Conservation (phyloP, 2,797 vertebrate species). For the Scolopax bukidnonensis region DNA sequence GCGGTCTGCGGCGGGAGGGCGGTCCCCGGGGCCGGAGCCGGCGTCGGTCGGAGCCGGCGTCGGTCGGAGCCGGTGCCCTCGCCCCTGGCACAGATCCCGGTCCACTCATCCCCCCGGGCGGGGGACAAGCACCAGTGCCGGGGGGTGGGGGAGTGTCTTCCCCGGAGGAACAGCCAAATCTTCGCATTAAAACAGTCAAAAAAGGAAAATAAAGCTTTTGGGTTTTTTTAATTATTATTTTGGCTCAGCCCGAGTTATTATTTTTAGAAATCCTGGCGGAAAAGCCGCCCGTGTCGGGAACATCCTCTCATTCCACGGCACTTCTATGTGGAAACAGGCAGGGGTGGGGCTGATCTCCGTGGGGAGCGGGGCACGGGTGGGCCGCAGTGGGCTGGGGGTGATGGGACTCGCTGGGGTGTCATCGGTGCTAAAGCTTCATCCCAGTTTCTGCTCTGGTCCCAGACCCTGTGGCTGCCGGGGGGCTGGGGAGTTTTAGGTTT, state of each 20-base stretch:
- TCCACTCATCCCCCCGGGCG: not conserved
- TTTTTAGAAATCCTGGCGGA: constrained; percentile 27
- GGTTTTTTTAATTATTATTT: not conserved
- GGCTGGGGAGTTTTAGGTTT: not conserved
- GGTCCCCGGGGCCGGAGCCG: too few relatives aligned
- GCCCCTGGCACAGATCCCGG: not conserved
- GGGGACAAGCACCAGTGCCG: not conserved
- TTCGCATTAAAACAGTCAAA: not conserved
- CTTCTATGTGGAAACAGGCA: not conserved
- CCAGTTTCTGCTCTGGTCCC: not conserved
- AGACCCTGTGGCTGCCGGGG: not conserved
- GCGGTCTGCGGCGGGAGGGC: not conserved
- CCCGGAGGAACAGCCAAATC: not conserved
- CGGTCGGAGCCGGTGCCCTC: too few relatives aligned
- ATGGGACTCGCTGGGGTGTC: accelerated
- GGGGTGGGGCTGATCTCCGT: not conserved
- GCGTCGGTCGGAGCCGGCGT: too few relatives aligned
- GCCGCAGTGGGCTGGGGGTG: too few relatives aligned
- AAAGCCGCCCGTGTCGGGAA: not conserved
- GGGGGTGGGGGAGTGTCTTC: not conserved
- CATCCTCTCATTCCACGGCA: not conserved
- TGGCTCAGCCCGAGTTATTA: not conserved
- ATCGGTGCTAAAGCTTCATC: not conserved
- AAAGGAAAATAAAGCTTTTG: not conserved
- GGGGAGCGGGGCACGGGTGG: not conserved